Conservation (phyloP, 2,797 vertebrate species). For the Helarctos malayanus region DNA sequence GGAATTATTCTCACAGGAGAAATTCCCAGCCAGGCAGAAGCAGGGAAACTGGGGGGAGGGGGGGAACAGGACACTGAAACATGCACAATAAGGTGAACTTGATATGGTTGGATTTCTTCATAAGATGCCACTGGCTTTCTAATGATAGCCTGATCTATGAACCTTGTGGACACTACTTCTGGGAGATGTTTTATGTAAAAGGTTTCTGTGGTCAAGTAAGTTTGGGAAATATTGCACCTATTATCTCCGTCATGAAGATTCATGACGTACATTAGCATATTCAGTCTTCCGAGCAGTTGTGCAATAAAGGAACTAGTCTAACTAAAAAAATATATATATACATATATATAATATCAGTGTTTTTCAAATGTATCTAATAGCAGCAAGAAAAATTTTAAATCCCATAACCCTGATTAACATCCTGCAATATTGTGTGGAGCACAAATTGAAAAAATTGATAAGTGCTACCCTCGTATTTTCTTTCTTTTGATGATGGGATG, state of each 20-base stretch:
- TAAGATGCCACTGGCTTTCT: constrained; percentile 12
- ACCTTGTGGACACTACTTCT: not conserved
- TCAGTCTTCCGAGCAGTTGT: not conserved
- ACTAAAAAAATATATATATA: not conserved
- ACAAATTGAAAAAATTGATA: not conserved
- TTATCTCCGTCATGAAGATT: not conserved
- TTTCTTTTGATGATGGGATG: not conserved
- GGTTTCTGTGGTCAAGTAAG: not conserved
- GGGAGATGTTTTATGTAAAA: not conserved
- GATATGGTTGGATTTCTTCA: not conserved
- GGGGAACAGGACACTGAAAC: not conserved
- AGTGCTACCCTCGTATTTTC: not conserved
- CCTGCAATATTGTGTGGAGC: not conserved
- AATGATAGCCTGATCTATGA: not conserved
- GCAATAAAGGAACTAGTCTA: not conserved
- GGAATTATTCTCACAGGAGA: not conserved
- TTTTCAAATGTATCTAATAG: not conserved
- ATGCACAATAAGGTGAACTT: not conserved
- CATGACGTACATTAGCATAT: not conserved
- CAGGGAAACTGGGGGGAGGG: not conserved
- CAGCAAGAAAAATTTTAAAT: constrained; percentile 35
- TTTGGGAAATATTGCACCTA: not conserved
- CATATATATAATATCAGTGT: not conserved
- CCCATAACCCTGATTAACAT: not conserved
- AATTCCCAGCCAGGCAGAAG: not conserved